Evolutionary conservation across 2,888 invertebrate species (phyloP).

Genomic region (Callyntrura sp.): DNA sequence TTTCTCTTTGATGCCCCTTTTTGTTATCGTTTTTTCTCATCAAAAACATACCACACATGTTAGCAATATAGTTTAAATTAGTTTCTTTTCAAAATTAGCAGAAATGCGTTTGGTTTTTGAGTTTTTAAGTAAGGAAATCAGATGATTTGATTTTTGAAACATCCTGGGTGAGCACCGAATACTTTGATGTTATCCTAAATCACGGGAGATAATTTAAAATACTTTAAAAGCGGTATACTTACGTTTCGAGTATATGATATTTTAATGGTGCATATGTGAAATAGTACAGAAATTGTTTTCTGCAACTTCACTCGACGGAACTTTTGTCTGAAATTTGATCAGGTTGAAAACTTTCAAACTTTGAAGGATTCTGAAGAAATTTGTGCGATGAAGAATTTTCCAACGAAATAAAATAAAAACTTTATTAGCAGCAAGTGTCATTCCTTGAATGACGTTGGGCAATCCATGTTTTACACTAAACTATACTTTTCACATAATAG

Average conservation of each 20-base stretch:
- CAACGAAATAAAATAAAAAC: too few relatives aligned
- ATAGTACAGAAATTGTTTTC: constrained; percentile 16
- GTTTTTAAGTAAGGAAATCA: not conserved
- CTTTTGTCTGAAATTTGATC: not conserved
- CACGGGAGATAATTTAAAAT: not conserved
- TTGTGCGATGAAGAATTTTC: too few relatives aligned
- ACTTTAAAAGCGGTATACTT: not conserved
- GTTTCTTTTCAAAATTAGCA: constrained; percentile 33
- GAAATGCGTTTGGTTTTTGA: constrained; percentile 32
- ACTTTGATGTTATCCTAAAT: not conserved
- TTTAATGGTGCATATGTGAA: too few relatives aligned
- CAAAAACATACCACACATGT: constrained; percentile 11
- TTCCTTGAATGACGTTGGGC: too few relatives aligned
- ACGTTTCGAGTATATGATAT: too few relatives aligned
- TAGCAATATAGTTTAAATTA: constrained; percentile 16
- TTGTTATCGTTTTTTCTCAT: not conserved
- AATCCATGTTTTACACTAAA: too few relatives aligned
- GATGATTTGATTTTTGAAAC: constrained; percentile 18
- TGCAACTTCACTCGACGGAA: not conserved
- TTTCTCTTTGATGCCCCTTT: not conserved
- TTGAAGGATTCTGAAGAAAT: too few relatives aligned
- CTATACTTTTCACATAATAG: too few relatives aligned
- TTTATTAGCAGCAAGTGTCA: too few relatives aligned
- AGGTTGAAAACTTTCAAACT: too few relatives aligned
- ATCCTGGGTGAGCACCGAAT: not conserved